Conservation (phyloP, 1,140 invertebrate genomes). For the Diorhabda sublineata region DNA sequence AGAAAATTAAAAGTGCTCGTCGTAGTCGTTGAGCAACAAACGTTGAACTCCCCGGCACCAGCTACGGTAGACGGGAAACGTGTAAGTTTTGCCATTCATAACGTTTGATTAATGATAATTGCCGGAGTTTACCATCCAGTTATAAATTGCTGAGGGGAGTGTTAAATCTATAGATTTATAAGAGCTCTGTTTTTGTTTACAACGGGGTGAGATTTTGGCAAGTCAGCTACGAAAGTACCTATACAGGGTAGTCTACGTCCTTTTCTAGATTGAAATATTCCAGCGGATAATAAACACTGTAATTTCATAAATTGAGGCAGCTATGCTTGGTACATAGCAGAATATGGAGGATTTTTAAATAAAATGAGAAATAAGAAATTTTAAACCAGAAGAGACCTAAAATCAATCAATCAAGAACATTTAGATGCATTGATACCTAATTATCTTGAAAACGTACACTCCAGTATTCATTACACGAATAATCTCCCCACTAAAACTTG, state of each 20-base stretch:
- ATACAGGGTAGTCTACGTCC: not conserved
- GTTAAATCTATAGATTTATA: constrained; percentile 28
- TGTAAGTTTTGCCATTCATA: constrained; percentile 45
- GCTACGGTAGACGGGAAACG: constrained; percentile 20
- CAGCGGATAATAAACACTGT: no score
- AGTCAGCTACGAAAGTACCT: constrained; percentile 20
- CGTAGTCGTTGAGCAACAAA: not conserved
- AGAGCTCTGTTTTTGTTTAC: constrained; percentile 28
- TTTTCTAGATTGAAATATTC: no score
- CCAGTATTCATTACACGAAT: no score
- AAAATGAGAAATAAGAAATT: no score
- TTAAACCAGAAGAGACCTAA: no score
- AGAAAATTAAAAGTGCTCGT: not conserved
- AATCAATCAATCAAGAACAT: no score
- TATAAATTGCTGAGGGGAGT: constrained; percentile 36
- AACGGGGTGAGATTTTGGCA: constrained; percentile 19
- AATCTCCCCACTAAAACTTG: no score
- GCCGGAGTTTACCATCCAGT: constrained; percentile 37
- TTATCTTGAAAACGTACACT: no score
- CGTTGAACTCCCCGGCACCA: not conserved
- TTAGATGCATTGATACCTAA: no score
- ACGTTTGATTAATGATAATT: constrained; percentile 46
- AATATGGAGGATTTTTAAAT: no score
- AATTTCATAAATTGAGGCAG: no score
- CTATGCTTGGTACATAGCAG: no score